Percentiles rank a stretch among this genome's conserved stretches.
Conservation (phyloP, 2,888 invertebrate genomes). For the Lycocerus yunnanus region DNA sequence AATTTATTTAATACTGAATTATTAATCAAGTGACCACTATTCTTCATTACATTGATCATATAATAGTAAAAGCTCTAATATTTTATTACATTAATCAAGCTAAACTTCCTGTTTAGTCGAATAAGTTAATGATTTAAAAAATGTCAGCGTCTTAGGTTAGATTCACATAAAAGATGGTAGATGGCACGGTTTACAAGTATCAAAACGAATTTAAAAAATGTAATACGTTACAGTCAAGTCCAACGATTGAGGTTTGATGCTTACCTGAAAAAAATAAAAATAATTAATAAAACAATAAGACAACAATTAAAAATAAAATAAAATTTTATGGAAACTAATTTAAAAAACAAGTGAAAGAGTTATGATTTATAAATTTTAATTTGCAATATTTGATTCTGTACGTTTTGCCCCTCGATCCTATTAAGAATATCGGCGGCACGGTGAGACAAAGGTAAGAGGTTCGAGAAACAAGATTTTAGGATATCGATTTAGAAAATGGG, state of each 20-base stretch:
- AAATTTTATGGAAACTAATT: neutral
- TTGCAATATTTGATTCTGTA: neutral
- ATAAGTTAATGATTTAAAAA: neutral
- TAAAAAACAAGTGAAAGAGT: neutral
- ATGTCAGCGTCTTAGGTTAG: neutral
- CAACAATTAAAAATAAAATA: neutral
- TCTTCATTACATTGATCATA: neutral
- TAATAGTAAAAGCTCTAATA: neutral
- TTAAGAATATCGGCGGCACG: neutral
- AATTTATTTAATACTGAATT: neutral
- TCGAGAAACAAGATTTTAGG: constrained; percentile 1
- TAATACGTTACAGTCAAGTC: neutral
- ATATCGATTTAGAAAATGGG: neutral
- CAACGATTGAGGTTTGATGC: neutral
- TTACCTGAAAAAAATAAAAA: neutral
- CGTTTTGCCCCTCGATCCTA: neutral
- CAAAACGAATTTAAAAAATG: neutral
- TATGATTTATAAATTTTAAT: constrained; percentile 5
- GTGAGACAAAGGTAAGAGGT: neutral
- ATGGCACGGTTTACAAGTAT: neutral
- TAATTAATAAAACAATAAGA: neutral
- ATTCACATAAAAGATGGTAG: neutral
- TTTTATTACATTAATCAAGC: neutral
- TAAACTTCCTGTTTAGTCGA: neutral
- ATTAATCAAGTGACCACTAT: neutral